phyloP scores from a whole-genome alignment of 2,888 invertebrate species.

The Drosophila koepferae region DNA sequence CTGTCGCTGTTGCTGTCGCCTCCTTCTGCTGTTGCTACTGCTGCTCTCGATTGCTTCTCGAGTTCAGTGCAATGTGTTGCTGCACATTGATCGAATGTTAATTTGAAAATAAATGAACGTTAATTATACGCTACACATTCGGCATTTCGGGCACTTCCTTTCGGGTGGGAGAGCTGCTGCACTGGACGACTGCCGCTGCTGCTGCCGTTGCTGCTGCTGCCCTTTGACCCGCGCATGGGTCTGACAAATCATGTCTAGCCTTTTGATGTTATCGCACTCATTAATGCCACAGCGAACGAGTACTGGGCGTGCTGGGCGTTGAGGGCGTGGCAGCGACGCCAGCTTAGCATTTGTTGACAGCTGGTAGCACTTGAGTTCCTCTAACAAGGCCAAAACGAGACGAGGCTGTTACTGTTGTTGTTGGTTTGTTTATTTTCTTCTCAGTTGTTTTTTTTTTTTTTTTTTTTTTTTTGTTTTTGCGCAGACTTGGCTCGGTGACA shows the following conservation, averaged over 20 bases:
- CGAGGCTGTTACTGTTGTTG: constrained; percentile 17
- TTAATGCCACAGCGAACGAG: constrained; percentile 44
- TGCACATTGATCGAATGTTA: constrained; percentile 73
- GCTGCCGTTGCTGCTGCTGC: constrained; percentile 15
- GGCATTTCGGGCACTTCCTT: constrained; percentile 38
- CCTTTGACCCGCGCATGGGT: constrained; percentile 43
- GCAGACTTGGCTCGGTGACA: constrained; percentile 51
- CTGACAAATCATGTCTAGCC: constrained; percentile 80
- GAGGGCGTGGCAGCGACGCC: constrained; percentile 47
- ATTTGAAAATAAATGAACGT: constrained; percentile 81
- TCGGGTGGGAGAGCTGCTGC: constrained; percentile 64
- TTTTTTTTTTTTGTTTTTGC: constrained; percentile 33
- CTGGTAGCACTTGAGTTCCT: constrained; percentile 69
- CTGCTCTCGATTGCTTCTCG: constrained; percentile 11
- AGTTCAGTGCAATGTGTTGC: constrained; percentile 2
- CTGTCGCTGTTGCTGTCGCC: background rate
- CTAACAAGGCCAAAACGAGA: constrained; percentile 62
- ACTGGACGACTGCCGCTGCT: constrained; percentile 44
- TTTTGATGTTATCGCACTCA: constrained; percentile 81
- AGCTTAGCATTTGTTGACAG: constrained; percentile 66
- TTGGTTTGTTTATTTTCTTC: constrained; percentile 16
- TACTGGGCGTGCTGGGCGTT: constrained; percentile 10
- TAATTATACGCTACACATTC: constrained; percentile 75
- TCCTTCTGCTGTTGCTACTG: background rate
- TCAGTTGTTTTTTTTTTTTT: background rate